Conservation (phyloP, 2,888 invertebrate species). For the Lamellibrachia satsuma region DNA sequence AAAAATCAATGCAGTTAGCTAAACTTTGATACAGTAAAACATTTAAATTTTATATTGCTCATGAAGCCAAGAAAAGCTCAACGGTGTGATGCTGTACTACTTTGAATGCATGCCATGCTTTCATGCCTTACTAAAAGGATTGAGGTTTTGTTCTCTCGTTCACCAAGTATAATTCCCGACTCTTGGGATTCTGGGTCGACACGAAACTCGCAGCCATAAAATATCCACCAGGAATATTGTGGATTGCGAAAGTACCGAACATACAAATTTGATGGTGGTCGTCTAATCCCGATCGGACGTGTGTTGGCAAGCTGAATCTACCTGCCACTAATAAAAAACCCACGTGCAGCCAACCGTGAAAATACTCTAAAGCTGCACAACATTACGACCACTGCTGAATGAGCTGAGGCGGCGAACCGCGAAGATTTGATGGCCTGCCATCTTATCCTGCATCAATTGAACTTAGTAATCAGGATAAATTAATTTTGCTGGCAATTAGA, state of each 20-base stretch:
- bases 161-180: neutral
- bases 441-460: conserved; percentile 13
- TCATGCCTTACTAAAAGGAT: conserved; percentile 12
- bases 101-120: neutral
- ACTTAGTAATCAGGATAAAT: neutral
- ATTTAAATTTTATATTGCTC: neutral
- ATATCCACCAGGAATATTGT: neutral
- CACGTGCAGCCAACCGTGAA: neutral
- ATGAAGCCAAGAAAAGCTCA: neutral
- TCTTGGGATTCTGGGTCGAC: neutral
- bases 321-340: neutral
- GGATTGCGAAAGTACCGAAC: neutral
- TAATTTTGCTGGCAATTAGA: conserved; percentile 2
- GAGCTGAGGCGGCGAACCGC: conserved; percentile 6
- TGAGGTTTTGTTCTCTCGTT: neutral
- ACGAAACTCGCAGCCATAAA: neutral
- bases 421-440: neutral
- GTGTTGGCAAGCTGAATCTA: neutral
- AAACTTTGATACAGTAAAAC: neutral
- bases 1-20: no score
- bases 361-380: neutral
- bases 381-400: neutral
- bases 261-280: neutral
- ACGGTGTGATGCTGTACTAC: neutral
- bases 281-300: neutral